Evolutionary conservation across 2,888 invertebrate genomes (phyloP), one percentile per base, ranked within the genome.

Genomic region (Diarsia mendica): DNA sequence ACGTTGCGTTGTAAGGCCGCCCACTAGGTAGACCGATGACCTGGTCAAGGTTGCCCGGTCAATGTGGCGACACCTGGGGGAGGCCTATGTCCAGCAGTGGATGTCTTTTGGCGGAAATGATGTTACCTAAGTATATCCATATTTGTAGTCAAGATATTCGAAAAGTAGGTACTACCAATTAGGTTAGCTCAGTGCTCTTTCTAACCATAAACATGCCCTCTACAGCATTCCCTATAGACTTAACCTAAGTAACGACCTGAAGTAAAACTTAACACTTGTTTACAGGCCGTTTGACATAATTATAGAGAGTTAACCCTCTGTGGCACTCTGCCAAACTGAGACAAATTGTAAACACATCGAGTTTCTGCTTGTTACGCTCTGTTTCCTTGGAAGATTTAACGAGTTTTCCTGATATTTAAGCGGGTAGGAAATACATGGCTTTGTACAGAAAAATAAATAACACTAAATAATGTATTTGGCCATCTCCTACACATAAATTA

Each of bases 271-370:
- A 61, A 66, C 68, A 75, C 65, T 80, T 75, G 79, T 68, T 69
- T 80, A 33, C 80, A 60, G 18, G 20, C 20, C 33, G 51, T 79
- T 79, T 66, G 65, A 79, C 80, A 75, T 68, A 20, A 80, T 79
- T 75, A 75, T 46, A n/a, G 48, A 20, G 72, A 33, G 63, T 75
- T 44, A 23, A 60, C 49, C 13, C 13, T 49, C 55, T 15, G 13
- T 75, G 79, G 79, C 80, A 61, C 15, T 20, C 10, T 33, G 80
- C 80, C 79, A 80, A 80, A 61, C 23, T 39, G 11, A 66, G 74
- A 67, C 55, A 67, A 67, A 73, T 79, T 78, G 74, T 79, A 67
- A 73, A 53, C 49, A 79, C 72, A 39, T 72, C 65, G 33, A 48
- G 33, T 58, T 77, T 71, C 51, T 61, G 77, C 48, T 79, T n/a